These are phyloP conservation scores for Puma concolor DNA, from an alignment of 2,113 vertebrate genomes.

Conservation along the genomic window DNA sequence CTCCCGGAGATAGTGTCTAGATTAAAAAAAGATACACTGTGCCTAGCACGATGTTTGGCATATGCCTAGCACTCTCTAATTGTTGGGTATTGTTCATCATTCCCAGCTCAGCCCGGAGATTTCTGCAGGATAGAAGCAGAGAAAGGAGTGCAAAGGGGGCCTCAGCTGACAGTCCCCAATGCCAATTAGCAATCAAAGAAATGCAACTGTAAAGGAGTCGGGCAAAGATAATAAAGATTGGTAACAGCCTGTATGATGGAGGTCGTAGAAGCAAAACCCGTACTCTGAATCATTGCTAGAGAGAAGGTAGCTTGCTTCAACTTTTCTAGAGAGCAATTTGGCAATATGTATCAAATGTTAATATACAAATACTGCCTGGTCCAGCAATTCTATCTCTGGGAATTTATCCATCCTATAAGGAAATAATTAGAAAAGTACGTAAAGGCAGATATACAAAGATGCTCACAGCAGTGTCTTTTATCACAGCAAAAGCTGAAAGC, in stretches of 20 bases:
- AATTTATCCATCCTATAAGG: neutral
- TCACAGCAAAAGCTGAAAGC: neutral
- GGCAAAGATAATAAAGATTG: neutral
- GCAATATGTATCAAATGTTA: slow-evolving; percentile 40
- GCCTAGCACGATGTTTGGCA: neutral
- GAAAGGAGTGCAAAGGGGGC: neutral
- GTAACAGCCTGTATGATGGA: neutral
- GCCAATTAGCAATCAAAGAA: slow-evolving; percentile 5
- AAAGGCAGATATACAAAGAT: neutral
- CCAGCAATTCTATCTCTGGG: slow-evolving; percentile 56
- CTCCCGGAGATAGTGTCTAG: neutral
- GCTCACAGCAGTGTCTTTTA: neutral
- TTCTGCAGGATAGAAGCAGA: neutral
- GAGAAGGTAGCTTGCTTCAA: neutral
- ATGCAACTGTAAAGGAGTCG: neutral
- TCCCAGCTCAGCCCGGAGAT: neutral
- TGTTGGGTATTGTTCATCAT: neutral
- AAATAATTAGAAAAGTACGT: slow-evolving; percentile 48
- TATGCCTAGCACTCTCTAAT: too few relatives aligned
- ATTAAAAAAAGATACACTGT: neutral
- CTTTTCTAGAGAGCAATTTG: slow-evolving; percentile 55
- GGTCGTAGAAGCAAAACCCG: neutral
- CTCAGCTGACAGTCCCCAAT: neutral
- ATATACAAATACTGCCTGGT: neutral
- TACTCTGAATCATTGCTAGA: slow-evolving; percentile 29